These are phyloP conservation scores for Semicossyphus pulcher DNA, from an alignment of 2,113 vertebrate genomes.

Conservation along the genomic window DNA sequence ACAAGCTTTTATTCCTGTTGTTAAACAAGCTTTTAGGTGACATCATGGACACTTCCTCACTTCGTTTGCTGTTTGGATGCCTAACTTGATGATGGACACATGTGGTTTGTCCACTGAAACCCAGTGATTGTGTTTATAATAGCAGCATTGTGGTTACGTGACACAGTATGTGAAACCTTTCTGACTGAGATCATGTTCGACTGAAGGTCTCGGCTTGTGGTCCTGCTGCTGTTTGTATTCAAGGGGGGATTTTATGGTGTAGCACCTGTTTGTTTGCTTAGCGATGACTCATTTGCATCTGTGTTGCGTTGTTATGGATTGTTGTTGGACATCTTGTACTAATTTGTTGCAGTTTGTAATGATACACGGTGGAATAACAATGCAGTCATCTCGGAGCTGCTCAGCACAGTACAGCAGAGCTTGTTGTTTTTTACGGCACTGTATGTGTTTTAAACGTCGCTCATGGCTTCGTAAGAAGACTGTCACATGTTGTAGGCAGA, in stretches of 20 bases:
- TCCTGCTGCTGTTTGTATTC: constrained; percentile 68
- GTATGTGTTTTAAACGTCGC: no score
- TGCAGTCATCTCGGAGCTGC: constrained; percentile 21
- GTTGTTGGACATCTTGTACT: constrained; percentile 47
- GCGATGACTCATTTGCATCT: constrained; percentile 56
- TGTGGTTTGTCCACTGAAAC: constrained; percentile 29
- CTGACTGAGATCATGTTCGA: constrained; percentile 70
- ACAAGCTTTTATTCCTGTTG: constrained; percentile 7
- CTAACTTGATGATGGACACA: constrained; percentile 19
- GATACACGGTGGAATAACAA: constrained; percentile 29
- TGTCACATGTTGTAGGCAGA: background rate
- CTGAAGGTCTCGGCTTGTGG: constrained; percentile 41
- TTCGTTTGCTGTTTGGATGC: constrained; percentile 16
- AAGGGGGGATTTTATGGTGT: constrained; percentile 43
- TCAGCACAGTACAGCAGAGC: constrained; percentile 8
- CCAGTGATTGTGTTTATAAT: constrained; percentile 43
- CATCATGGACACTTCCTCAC: constrained; percentile 34
- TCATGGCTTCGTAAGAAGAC: background rate
- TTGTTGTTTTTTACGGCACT: background rate
- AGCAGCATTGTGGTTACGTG: constrained; percentile 28
- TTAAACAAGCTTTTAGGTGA: constrained; percentile 37
- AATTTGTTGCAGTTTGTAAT: constrained; percentile 43
- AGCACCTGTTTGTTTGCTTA: constrained; percentile 73
- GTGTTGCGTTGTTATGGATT: constrained; percentile 23
- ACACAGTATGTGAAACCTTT: constrained; percentile 48